Evolutionary conservation across 2,113 vertebrate species (phyloP).

Genomic region (Paracanthobrama guichenoti): DNA sequence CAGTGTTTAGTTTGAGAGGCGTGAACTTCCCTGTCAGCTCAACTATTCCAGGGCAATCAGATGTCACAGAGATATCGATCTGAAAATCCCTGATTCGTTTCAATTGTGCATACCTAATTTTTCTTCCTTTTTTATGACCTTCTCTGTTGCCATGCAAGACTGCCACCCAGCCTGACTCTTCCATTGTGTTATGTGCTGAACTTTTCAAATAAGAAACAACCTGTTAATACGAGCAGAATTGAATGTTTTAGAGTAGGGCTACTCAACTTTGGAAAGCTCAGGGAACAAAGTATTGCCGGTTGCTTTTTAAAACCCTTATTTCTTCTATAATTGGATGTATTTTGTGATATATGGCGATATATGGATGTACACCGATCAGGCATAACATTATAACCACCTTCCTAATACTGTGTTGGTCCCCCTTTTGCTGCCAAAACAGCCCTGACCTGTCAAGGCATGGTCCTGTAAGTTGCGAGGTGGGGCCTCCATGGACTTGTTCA

Average conservation of each 20-base stretch:
- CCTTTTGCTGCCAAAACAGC: too few species aligned
- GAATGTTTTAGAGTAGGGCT: neutral
- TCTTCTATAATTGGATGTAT: neutral
- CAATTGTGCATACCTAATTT: neutral
- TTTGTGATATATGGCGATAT: too few species aligned
- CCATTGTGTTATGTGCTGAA: neutral
- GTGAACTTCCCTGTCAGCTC: conserved; percentile 14
- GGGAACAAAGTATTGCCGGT: neutral
- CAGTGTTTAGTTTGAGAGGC: conserved; percentile 25
- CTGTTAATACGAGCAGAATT: neutral
- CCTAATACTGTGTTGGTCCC: too few species aligned
- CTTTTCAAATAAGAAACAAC: neutral
- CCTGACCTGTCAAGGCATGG: too few species aligned
- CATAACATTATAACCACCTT: too few species aligned
- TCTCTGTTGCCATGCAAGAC: neutral
- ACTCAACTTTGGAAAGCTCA: neutral
- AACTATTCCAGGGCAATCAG: conserved; percentile 11
- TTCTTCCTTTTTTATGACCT: neutral
- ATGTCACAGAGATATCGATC: conserved; percentile 6
- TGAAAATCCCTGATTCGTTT: conserved; percentile 17
- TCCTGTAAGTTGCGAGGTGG: too few species aligned
- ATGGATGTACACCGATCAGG: too few species aligned
- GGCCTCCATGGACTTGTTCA: too few species aligned
- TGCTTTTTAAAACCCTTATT: neutral
- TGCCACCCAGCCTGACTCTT: neutral